Evolutionary conservation across 2,888 invertebrate species (phyloP), one percentile per base, ranked within the genome.

Genomic region (Meghimatium bilineatum): DNA sequence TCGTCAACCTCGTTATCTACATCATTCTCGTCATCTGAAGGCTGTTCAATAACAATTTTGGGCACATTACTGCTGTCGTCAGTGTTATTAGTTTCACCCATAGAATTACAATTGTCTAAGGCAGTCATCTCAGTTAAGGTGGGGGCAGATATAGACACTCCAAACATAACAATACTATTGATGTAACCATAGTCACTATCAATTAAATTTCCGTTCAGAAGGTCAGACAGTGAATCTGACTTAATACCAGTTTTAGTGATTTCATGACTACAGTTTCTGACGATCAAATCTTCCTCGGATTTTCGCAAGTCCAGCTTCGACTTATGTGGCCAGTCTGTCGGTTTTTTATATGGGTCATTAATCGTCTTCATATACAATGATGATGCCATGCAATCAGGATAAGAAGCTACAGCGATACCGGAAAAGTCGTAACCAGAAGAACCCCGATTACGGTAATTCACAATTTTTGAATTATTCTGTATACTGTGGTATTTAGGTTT

Each of bases 261-360:
- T 20, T 56, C 56, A 1, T 32, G 29, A 36, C 12, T 49, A 49
- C 75, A 76, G 67, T 75, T 75, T 34, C 44, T 66, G 26, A 6
- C 26, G n/a, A 82, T 82, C 44, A 82, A 72, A 52, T 82, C 82
- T 67, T 82, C 82, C 44, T 75, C 82, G 1, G 82, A 82, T 67
- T 67, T 66, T n/a, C 76, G 32, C 29, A 81, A 38, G 38, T 23
- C 6, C 12, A 20, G 23, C 38, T 26, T 71, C 3, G 34, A 17
- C n/a, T 10, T 10, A 10, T 71, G 26, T 20, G n/a, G 56, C 52
- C 26, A 69, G 14, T 32, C 56, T 20, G 32, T 71, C 34, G 44
- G 1, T 12, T 44, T 44, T 3, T 56, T 56, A 34, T 52, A 56
- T 12, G 36, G 29, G 44, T 26, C 23, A 14, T 36, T 78, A 10